phyloP scores from a whole-genome alignment of 2,888 invertebrate genomes.

The Caenorhabditis sp. region DNA sequence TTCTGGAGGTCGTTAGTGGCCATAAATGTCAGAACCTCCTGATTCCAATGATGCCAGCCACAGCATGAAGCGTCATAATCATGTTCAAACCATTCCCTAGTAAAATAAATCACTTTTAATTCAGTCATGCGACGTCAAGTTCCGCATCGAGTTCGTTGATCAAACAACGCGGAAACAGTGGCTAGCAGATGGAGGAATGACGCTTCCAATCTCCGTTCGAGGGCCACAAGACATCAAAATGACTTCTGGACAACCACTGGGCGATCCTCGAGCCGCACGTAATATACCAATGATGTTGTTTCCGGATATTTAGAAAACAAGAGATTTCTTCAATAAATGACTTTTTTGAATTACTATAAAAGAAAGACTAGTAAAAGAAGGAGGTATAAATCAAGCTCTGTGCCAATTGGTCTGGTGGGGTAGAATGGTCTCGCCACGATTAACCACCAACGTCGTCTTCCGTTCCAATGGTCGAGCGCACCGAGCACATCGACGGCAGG shows the following conservation, averaged over 20 bases:
- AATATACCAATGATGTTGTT: background rate
- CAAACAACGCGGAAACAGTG: conserved; percentile 61
- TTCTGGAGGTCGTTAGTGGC: too few species aligned
- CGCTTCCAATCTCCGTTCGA: conserved; percentile 48
- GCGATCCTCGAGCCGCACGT: background rate
- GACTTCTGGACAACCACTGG: background rate
- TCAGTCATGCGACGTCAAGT: conserved; percentile 68
- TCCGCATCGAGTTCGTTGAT: conserved; percentile 72
- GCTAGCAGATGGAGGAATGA: conserved; percentile 58
- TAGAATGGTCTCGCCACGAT: conserved; percentile 51
- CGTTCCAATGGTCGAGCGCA: conserved; percentile 68
- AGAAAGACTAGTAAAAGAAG: background rate
- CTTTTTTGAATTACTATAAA: background rate
- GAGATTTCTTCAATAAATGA: background rate
- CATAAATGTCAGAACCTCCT: too few species aligned
- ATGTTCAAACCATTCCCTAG: too few species aligned
- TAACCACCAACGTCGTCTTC: conserved; percentile 27
- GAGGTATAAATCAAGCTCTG: conserved; percentile 9
- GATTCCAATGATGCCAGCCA: too few species aligned
- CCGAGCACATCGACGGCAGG: conserved; percentile 67
- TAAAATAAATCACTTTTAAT: conserved; percentile 8
- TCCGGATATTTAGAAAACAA: background rate
- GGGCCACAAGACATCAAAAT: conserved; percentile 11
- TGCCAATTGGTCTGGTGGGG: conserved; percentile 56
- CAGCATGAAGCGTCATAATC: too few species aligned